Evolutionary conservation across 2,888 invertebrate genomes (phyloP), one percentile per base, ranked within the genome.

Genomic region (Lithophane ornitopus): DNA sequence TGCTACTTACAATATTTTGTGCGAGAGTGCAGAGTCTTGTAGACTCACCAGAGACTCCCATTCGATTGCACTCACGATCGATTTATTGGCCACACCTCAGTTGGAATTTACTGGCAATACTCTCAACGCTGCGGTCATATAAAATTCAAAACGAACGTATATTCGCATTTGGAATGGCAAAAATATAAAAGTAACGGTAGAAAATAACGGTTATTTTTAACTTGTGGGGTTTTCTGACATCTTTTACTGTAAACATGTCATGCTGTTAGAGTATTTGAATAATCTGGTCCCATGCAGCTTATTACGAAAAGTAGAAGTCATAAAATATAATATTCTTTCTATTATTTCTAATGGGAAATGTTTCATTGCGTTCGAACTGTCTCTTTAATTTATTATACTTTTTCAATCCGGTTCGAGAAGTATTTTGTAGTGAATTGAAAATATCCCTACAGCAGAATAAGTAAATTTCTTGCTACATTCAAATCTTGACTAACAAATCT

Each of bases 11-110:
- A 69, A 73, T 85, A 85, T 85, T 87, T 82, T 78, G 70, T 74
- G 49, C 68, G 76, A 78, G n/a, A 90, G 89, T 90, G 90, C 89
- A 88, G 76, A 90, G 74, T 85, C 87, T 88, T 89, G 89, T 90
- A 86, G 66, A 80, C 75, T 85, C 84, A 83, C 81, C 82, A 80
- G 70, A 74, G 70, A 65, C 56, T 77, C 72, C 71, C 84, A 79
- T 85, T 59, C 85, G 78, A 89, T 88, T 86, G 88, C 89, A 85
- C 78, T 81, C 78, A 70, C 63, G 41, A 78, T 74, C 81, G 71
- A 84, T 85, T 87, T 88, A 88, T 81, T 82, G 78, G 72, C 59
- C 44, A 76, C 77, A 80, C 78, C 76, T 82, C 76, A 71, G 74
- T 77, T 85, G 76, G 69, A 86, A 81, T 82, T 82, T 81, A 83